Base-by-base conservation (phyloP, 2,888 invertebrate species). In the Drosophila mimetica region DNA sequence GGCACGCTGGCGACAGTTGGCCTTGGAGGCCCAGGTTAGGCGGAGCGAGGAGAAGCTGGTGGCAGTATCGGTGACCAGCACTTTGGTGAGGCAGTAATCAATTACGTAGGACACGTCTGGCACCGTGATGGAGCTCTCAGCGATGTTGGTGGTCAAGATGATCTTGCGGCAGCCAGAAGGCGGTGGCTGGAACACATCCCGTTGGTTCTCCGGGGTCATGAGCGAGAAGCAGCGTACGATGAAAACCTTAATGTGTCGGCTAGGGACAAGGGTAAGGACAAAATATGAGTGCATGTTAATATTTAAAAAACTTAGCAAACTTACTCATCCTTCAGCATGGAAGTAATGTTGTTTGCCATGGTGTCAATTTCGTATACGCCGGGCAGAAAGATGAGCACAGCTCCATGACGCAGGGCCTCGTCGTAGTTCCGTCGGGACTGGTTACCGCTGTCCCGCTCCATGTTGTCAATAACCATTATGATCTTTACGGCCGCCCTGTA, bases 71-170 rank as follows among this genome's bases (percentile, higher is more conserved):
- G 95, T 94, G 5, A 95, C 93, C 79, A 97, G 91, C 34, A 94
- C 93, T 92, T 98, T 98, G 66, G 97, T 97, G 67, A 98, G 92
- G 91, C 98, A 99, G 91, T 97, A 98, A 92, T 99, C 99, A 84
- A 99, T 96, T 48, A 99, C 98, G 92, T 96, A 97, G 91, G 94
- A 95, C 16, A 97, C 94, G 90, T 97, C 97, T 0, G 96, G 95
- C 7, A 98, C 97, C 0, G 98, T 98, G 77, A 98, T 95, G 50
- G 97, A 97, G 91, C 97, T 97, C 92, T 98, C 98, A 0, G 97
- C 97, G 75, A 98, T 97, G 91, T 98, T 98, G 7, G 98, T 98
- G 0, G 97, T 94, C 37, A 98, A 92, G 84, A 98, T 97, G 48
- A 98, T 94, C 91, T 98, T 97, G 66, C 98, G 93, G 73, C 76